Base-by-base conservation (phyloP, 1,140 invertebrate species). In the Propsilocerus akamusi region DNA sequence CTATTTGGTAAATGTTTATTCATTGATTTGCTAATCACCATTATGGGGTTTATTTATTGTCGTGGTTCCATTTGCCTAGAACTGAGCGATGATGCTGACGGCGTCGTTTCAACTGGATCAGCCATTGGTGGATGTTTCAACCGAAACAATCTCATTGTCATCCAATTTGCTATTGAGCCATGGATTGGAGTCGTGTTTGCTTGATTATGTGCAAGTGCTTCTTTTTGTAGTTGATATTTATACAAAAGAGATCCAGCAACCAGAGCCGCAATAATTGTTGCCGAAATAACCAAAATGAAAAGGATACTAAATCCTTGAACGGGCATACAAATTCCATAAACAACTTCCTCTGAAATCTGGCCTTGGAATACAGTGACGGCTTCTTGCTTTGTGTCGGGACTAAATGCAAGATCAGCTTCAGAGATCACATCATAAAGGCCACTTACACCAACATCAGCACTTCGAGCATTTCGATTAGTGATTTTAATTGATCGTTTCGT, bases 401-500 rank as follows among this genome's bases (percentile, higher is more conserved):
- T 86, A 62, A 93, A 94, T n/a, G 85, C 86, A 20, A 94, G 67
- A 64, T 94, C 90, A 10, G 86, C 84, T 64, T 90, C 86, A 3
- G 86, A 89, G 24, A 93, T 89, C n/a, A 94, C 88, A 54, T 90
- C 84, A 63, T 88, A 92, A 30, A 86, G 74, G 2, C 85, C 86
- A 54, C 78, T 84, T 14, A 91, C 87, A 7, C 85, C 88, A 10
- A 89, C 84, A 60, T 86, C 86, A 3, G 82, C 84, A 53, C 81
- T 86, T 22, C 82, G 74, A 10, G 72, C 78, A 57, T 83, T 81
- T 5, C 83, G 69, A 57, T 83, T 80, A 6, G 79, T 75, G 11
- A 83, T 72, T 0, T 77, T 71, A 2, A 85, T 69, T 0, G 80
- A 80, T 17, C 86, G 70, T 41, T 41, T 41, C 17, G 34, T 41